Percentiles rank a stretch among this genome's conserved stretches.
Evolutionary conservation across 2,113 vertebrate genomes (phyloP).

Genomic region (Hemiprocne comata): DNA sequence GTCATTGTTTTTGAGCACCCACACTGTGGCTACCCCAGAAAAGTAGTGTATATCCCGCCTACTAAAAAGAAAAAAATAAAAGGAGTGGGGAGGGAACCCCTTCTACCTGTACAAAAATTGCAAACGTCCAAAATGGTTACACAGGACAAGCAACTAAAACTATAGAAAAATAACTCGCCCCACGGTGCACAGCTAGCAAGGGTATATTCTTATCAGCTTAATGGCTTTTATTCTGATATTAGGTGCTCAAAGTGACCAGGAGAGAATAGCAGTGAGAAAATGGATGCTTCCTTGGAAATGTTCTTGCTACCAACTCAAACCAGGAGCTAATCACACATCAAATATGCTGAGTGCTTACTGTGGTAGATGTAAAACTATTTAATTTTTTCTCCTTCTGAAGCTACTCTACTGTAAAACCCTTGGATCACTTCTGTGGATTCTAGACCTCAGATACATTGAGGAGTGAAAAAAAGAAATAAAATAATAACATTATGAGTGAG

Average conservation of each 20-base stretch:
- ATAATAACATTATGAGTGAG: neutral
- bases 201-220: neutral
- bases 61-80: too few species aligned
- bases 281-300: neutral
- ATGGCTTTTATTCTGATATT: neutral
- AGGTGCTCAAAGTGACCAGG: neutral
- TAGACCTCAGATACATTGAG: neutral
- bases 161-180: neutral
- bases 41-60: neutral
- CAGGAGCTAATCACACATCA: neutral
- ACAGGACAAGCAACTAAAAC: neutral
- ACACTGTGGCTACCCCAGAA: too few species aligned
- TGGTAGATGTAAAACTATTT: neutral
- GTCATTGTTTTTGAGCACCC: neutral
- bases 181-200: rapidly evolving
- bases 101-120: neutral
- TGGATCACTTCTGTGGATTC: neutral
- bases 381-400: neutral
- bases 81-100: rapidly evolving
- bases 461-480: neutral
- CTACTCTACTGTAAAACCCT: neutral
- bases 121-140: neutral
- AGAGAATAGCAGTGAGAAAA: rapidly evolving
- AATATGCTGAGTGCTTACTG: neutral
- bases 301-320: neutral